Base-by-base conservation (phyloP, 2,113 vertebrate genomes). In the Corydoras maculifer region DNA sequence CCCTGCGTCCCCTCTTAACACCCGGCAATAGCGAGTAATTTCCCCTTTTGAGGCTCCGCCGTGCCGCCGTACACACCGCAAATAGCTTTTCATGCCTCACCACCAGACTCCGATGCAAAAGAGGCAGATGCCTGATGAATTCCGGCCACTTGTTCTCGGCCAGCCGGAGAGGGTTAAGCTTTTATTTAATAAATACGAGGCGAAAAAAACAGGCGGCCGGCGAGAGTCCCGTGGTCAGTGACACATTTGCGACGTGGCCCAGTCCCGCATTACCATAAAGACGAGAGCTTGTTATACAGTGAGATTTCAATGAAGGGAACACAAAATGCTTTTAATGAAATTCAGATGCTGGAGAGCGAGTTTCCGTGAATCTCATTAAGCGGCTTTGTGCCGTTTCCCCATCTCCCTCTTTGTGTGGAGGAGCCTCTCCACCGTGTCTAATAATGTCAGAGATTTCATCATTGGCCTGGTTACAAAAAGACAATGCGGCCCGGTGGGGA, bases 291-390 rank as follows among this genome's bases (percentile, higher is more conserved):
- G 88, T 90, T 91, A 88, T 88, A 88, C 87, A 84, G 83, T 84
- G 81, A 86, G 82, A 87, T 86, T 87, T 88, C 86, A 88, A 87
- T 88, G 85, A 85, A 87, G 87, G 84, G 80, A 84, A 85, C 82
- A 86, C 85, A 87, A 87, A 87, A 88, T 86, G 84, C 84, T 80
- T 88, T 87, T 91, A 89, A 90, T 90, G 87, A 90, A 89, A 89
- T 89, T 88, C 87, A 86, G 86, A 85, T 84, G 84, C 83, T 68
- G 75, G 80, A 15, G 82, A 75, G 77, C 70, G 55, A 18, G 75
- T 86, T 82, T 87, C 83, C 80, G 86, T 88, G 86, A 89, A 90
- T 90, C 84, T 90, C 88, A 91, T 91, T 88, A 89, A 86, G 85
- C 78, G 77, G 82, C 85, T 90, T 89, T 89, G 87, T 88, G 83